Evolutionary conservation across 2,113 vertebrate genomes (phyloP).

Genomic region (Anthoscopus minutus): DNA sequence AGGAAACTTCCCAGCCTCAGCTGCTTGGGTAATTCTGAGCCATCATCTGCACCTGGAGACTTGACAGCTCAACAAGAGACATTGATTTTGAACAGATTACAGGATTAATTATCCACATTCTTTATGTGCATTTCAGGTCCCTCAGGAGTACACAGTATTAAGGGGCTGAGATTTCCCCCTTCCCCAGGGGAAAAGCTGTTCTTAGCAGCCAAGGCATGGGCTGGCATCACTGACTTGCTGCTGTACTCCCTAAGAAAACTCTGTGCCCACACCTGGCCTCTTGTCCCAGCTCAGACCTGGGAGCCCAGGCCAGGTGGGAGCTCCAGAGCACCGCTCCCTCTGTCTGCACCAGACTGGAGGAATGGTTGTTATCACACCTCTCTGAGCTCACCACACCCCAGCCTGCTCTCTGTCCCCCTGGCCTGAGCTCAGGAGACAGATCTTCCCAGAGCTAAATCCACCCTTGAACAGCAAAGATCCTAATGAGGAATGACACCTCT

Average conservation of each 20-base stretch:
- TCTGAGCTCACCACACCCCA: background rate
- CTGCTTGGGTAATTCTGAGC: background rate
- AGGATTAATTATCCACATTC: background rate
- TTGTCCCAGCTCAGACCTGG: background rate
- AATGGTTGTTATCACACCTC: background rate
- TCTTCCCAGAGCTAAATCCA: background rate
- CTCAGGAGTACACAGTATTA: background rate
- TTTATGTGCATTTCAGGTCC: background rate
- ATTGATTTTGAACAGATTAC: conserved; percentile 9
- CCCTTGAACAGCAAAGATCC: background rate
- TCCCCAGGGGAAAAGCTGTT: background rate
- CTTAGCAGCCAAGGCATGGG: background rate
- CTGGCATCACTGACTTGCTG: background rate
- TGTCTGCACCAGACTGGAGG: background rate
- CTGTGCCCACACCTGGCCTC: background rate
- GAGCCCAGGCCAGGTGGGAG: background rate
- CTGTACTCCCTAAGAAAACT: background rate
- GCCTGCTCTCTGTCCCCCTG: background rate
- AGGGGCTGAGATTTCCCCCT: background rate
- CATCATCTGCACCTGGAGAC: background rate
- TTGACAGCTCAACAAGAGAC: background rate
- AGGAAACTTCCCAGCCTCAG: background rate
- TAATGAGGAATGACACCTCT: background rate
- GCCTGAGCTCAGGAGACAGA: background rate
- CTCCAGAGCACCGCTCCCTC: fast-evolving